Evolutionary conservation across 1,140 invertebrate species (phyloP).

Genomic region (Geopemphigus sp.): DNA sequence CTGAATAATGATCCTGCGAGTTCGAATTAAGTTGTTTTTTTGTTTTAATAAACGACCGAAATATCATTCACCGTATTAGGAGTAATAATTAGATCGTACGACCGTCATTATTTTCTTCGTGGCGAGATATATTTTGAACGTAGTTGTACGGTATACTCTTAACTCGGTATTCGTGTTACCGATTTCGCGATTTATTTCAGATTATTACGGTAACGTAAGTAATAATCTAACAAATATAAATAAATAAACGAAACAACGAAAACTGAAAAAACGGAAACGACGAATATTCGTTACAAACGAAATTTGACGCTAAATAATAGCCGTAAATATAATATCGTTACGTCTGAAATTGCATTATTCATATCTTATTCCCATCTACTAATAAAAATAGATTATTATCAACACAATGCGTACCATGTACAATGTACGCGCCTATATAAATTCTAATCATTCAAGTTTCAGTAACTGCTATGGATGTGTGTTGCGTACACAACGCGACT

Average conservation of each 20-base stretch:
- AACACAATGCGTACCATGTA: background rate
- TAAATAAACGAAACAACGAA: background rate
- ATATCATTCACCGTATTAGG: too few species aligned
- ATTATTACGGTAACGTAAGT: background rate
- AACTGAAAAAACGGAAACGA: background rate
- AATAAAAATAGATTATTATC: background rate
- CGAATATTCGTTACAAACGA: background rate
- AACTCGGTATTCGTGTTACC: background rate
- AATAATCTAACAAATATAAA: background rate
- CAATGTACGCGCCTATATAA: background rate
- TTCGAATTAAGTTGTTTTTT: too few species aligned
- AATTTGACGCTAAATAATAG: background rate
- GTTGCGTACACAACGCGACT: too few species aligned
- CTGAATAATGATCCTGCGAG: too few species aligned
- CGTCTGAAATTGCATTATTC: conserved; percentile 5
- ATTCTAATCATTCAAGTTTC: background rate
- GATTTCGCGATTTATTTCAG: background rate
- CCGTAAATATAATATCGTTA: background rate
- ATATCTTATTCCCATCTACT: background rate
- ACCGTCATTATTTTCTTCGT: too few species aligned
- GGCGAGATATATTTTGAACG: too few species aligned
- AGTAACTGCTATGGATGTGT: background rate
- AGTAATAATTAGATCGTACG: too few species aligned
- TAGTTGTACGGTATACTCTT: too few species aligned
- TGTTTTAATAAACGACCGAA: too few species aligned